Conservation (phyloP, 2,888 invertebrate genomes). For the Clivina fossor region DNA sequence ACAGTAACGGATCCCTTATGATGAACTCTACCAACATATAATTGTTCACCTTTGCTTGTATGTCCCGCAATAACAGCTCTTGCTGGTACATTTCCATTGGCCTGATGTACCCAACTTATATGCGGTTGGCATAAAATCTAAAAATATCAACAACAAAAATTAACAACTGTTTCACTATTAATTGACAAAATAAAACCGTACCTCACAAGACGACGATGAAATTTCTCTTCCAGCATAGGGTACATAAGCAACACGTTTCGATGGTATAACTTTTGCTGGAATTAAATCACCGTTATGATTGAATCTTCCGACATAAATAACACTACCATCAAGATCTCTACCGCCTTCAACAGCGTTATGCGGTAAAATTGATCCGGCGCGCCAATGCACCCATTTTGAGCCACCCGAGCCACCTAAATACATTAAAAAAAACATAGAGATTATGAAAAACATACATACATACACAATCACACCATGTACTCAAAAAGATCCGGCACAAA, state of each 20-base stretch:
- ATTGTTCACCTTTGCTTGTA: constrained; percentile 57
- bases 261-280: constrained; percentile 70
- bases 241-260: constrained; percentile 66
- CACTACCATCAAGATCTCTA: constrained; percentile 68
- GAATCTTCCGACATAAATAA: constrained; percentile 74
- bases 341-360: constrained; percentile 63
- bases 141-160: constrained; percentile 45
- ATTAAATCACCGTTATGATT: constrained; percentile 66
- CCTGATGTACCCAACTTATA: constrained; percentile 56
- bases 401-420: constrained; percentile 38
- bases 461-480: neutral
- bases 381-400: constrained; percentile 54
- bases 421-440: neutral
- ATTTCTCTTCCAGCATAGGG: constrained; percentile 63
- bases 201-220: constrained; percentile 54
- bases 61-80: constrained; percentile 59
- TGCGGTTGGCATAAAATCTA: constrained; percentile 58
- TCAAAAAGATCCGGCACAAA: no score
- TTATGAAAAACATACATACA: neutral
- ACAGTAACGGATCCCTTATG: constrained; percentile 60
- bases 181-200: constrained; percentile 40
- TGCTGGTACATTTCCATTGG: constrained; percentile 55
- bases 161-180: neutral
- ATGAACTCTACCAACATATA: constrained; percentile 59
- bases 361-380: constrained; percentile 55